Conservation (phyloP, 1,140 invertebrate species). For the Chlorops oryzae region DNA sequence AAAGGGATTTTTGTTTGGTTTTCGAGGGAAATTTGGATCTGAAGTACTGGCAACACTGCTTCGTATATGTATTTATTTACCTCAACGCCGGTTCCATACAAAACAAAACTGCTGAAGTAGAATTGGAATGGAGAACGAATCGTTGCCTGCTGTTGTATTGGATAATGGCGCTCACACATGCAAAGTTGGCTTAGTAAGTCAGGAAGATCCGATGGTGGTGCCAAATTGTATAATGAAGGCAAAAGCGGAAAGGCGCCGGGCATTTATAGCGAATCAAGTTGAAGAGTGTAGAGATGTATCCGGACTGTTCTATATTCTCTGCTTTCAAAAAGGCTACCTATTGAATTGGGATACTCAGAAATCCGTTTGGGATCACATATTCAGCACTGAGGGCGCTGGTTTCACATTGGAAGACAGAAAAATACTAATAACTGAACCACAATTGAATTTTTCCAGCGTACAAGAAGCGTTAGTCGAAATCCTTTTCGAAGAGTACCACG, state of each 20-base stretch:
- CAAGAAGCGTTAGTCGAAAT: slow-evolving; percentile 93
- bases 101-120: slow-evolving; percentile 22
- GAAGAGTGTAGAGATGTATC: slow-evolving; percentile 95
- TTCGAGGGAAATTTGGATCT: neutral
- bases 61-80: too few species aligned
- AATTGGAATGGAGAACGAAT: slow-evolving; percentile 6
- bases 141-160: slow-evolving; percentile 51
- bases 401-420: slow-evolving; percentile 71
- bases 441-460: slow-evolving; percentile 88
- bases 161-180: slow-evolving; percentile 83
- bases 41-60: too few species aligned
- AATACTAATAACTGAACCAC: slow-evolving; percentile 88
- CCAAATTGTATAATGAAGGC: slow-evolving; percentile 98
- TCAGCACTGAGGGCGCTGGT: slow-evolving; percentile 81
- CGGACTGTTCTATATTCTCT: slow-evolving; percentile 87
- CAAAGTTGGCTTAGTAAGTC: slow-evolving; percentile 73
- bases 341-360: slow-evolving; percentile 92
- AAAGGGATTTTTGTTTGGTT: neutral
- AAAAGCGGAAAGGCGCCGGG: slow-evolving; percentile 86
- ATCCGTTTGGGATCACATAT: slow-evolving; percentile 93
- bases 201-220: slow-evolving; percentile 60
- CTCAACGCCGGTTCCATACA: too few species aligned
- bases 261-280: slow-evolving; percentile 90
- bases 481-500: slow-evolving; percentile 96
- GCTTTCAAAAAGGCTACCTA: slow-evolving; percentile 93